Conservation (phyloP, 2,797 vertebrate species). For the Argyrosomus regius region DNA sequence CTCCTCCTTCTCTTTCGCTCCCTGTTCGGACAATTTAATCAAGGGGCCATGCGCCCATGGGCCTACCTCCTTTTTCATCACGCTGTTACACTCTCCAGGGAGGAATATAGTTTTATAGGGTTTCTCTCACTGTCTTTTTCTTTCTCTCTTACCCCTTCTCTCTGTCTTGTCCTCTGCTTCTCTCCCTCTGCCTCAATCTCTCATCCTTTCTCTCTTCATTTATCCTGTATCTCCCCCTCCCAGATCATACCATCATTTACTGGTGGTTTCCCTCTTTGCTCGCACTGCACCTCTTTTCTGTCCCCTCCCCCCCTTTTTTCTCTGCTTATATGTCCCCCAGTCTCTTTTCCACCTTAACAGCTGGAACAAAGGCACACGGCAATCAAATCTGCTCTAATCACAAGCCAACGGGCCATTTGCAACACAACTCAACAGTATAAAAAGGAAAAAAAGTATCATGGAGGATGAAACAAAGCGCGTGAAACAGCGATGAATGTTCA, state of each 20-base stretch:
- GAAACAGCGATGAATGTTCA: constrained; percentile 43
- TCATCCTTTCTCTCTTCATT: constrained; percentile 23
- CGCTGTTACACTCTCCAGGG: constrained; percentile 55
- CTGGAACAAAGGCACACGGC: constrained; percentile 59
- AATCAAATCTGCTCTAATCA: constrained; percentile 73
- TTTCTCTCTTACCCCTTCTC: constrained; percentile 13
- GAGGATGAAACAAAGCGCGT: constrained; percentile 46
- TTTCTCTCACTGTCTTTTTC: constrained; percentile 41
- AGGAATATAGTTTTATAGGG: constrained; percentile 70
- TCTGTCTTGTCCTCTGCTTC: constrained; percentile 45
- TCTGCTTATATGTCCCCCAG: constrained; percentile 34
- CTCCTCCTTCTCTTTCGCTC: constrained; percentile 27
- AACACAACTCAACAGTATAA: constrained; percentile 23
- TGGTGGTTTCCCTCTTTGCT: constrained; percentile 21
- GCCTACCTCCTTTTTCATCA: constrained; percentile 73
- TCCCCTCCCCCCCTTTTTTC: constrained; percentile 18
- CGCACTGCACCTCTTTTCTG: background rate
- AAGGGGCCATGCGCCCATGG: constrained; percentile 53
- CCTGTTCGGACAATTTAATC: constrained; percentile 79
- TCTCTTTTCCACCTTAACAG: constrained; percentile 51
- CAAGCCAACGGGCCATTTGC: constrained; percentile 55
- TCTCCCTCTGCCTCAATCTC: constrained; percentile 14
- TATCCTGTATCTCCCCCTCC: constrained; percentile 17
- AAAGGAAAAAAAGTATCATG: constrained; percentile 42
- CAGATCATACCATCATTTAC: constrained; percentile 53